Conservation (phyloP, 2,113 vertebrate species). For the Notarius lentiginosus region DNA sequence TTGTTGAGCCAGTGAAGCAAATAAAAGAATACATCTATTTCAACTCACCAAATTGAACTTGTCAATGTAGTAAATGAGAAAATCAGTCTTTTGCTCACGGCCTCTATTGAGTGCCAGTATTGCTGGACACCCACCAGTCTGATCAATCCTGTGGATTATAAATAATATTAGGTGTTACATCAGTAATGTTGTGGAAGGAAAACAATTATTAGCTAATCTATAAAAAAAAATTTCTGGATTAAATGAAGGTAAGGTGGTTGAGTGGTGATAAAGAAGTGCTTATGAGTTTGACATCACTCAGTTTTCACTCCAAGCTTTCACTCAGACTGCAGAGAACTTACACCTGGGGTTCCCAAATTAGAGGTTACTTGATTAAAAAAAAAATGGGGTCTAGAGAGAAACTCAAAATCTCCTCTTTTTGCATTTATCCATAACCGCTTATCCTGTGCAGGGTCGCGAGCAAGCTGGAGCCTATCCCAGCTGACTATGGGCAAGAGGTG, state of each 20-base stretch:
- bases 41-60: constrained; percentile 36
- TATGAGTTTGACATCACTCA: neutral
- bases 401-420: neutral
- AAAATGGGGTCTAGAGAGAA: neutral
- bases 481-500: no score
- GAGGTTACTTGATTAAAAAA: neutral
- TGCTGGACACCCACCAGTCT: constrained; percentile 30
- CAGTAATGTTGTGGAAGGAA: constrained; percentile 8
- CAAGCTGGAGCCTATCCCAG: no score
- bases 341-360: neutral
- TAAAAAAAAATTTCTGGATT: neutral
- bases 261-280: neutral
- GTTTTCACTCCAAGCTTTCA: neutral
- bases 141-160: constrained; percentile 19
- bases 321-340: neutral
- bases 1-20: constrained; percentile 40
- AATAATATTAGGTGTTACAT: constrained; percentile 14
- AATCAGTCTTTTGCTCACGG: constrained; percentile 38
- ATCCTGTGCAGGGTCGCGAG: no score
- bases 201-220: constrained; percentile 9
- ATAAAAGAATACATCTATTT: constrained; percentile 51
- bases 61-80: constrained; percentile 49
- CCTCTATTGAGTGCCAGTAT: neutral
- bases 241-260: neutral
- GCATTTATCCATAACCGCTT: no score